phyloP scores from a whole-genome alignment of 2,797 vertebrate genomes.

The Sebastiscus tertius region DNA sequence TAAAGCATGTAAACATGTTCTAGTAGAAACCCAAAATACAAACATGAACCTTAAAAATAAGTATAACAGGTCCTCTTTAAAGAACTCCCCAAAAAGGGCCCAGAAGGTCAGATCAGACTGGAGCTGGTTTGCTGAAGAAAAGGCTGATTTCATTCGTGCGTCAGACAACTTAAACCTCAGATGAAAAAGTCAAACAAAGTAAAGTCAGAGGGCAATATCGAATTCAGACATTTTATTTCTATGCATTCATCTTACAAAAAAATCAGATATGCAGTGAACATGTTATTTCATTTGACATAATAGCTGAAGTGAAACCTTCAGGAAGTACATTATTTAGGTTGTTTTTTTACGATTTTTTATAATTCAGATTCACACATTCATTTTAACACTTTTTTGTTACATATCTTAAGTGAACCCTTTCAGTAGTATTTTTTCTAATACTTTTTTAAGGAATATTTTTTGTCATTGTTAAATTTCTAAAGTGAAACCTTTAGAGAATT shows the following conservation, averaged over 20 bases:
- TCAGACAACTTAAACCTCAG: background rate
- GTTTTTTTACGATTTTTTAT: background rate
- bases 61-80: too few relatives aligned
- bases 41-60: background rate
- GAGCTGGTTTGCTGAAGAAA: background rate
- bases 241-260: background rate
- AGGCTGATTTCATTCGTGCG: background rate
- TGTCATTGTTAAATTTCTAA: slow-evolving; percentile 65
- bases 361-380: background rate
- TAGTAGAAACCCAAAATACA: too few relatives aligned
- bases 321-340: background rate
- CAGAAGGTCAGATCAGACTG: background rate
- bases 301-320: slow-evolving; percentile 51
- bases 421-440: background rate
- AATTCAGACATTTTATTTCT: slow-evolving; percentile 46
- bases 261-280: background rate
- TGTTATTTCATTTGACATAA: background rate
- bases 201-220: background rate
- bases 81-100: background rate
- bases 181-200: background rate
- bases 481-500: slow-evolving; percentile 82
- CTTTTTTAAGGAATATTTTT: background rate
- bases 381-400: background rate
- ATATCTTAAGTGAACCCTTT: slow-evolving; percentile 25
- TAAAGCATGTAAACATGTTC: too few relatives aligned